Evolutionary conservation across 2,888 invertebrate genomes (phyloP).

Genomic region (Drosophila paranaensis): DNA sequence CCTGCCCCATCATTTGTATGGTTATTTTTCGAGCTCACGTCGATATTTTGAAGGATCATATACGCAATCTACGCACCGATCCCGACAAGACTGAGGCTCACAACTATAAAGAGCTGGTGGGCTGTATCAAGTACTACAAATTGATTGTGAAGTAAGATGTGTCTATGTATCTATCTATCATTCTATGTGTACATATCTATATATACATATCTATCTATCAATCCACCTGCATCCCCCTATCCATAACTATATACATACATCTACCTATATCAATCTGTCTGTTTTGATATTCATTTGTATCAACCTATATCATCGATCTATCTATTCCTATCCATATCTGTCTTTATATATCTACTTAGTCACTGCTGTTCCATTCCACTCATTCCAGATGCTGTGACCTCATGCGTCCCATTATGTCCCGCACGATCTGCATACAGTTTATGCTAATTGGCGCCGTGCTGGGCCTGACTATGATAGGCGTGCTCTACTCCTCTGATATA

Average conservation of each 20-base stretch:
- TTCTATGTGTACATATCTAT: background rate
- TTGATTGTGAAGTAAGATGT: slow-evolving; percentile 40
- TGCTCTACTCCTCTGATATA: slow-evolving; percentile 42
- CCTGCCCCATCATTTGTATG: slow-evolving; percentile 33
- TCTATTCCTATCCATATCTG: background rate
- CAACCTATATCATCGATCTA: background rate
- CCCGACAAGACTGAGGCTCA: slow-evolving; percentile 18
- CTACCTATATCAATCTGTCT: background rate
- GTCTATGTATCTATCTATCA: background rate
- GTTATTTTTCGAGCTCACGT: slow-evolving; percentile 39
- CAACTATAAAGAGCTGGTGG: slow-evolving; percentile 40
- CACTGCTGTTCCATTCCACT: background rate
- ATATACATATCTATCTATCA: background rate
- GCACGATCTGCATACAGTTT: slow-evolving; percentile 38
- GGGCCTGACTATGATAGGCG: slow-evolving; percentile 39
- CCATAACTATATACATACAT: no score
- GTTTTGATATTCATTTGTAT: no score
- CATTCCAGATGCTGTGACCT: slow-evolving; percentile 42
- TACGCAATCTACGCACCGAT: slow-evolving; percentile 39
- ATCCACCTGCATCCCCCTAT: no score
- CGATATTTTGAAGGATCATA: slow-evolving; percentile 36
- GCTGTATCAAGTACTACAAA: slow-evolving; percentile 41
- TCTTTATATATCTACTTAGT: background rate
- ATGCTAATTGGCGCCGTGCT: slow-evolving; percentile 40
- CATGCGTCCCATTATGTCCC: slow-evolving; percentile 41